Evolutionary conservation across 2,888 invertebrate genomes (phyloP).

Genomic region (Sicus ferrugineus): DNA sequence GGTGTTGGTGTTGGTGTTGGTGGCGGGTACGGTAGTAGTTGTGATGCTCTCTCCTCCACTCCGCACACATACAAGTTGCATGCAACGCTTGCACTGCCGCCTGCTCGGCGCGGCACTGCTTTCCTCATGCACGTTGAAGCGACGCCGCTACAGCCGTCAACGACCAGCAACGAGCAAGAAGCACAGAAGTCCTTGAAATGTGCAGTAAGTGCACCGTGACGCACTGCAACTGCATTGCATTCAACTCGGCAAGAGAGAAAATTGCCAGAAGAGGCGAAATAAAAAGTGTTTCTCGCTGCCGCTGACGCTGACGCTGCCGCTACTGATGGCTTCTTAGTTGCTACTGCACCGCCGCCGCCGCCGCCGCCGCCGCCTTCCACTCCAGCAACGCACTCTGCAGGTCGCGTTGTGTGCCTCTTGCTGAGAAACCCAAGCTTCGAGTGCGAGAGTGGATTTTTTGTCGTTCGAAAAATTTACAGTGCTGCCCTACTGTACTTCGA

Average conservation of each 20-base stretch:
- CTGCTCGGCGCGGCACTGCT: background rate
- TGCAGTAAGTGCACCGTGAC: constrained; percentile 51
- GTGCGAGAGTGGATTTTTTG: too few relatives aligned
- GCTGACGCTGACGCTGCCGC: background rate
- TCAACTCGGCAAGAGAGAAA: constrained; percentile 16
- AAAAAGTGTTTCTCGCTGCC: background rate
- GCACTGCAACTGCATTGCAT: constrained; percentile 40
- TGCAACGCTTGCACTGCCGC: constrained; percentile 17
- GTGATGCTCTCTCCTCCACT: too few relatives aligned
- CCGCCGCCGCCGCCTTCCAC: background rate
- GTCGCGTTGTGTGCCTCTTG: too few relatives aligned
- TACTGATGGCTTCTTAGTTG: constrained; percentile 4
- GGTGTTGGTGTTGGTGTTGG: too few relatives aligned
- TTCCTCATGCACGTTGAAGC: background rate
- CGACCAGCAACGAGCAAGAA: constrained; percentile 43
- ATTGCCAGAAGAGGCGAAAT: constrained; percentile 8
- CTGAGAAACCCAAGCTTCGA: too few relatives aligned
- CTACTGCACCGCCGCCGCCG: background rate
- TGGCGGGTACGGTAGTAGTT: too few relatives aligned
- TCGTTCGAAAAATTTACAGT: too few relatives aligned
- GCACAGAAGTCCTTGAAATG: constrained; percentile 56
- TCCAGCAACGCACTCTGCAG: too few relatives aligned
- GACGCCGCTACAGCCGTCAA: constrained; percentile 40
- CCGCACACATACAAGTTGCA: constrained; percentile 3
- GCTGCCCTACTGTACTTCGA: too few relatives aligned